Base-by-base conservation (phyloP, 2,797 vertebrate genomes). In the Sebastolobus altivelis region DNA sequence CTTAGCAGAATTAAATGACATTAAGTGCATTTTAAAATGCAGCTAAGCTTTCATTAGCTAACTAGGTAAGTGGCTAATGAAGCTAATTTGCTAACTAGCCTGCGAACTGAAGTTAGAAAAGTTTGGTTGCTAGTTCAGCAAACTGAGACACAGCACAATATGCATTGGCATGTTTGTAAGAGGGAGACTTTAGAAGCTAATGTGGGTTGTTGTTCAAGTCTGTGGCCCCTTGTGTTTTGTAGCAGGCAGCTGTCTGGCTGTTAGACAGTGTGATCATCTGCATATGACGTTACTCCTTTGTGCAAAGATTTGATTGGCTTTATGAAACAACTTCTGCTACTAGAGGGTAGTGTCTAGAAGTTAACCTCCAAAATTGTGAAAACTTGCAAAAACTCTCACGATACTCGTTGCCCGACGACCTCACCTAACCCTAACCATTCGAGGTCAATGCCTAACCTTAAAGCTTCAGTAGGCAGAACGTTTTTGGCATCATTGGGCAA, bases 181-280 rank as follows among this genome's bases (percentile, higher is more conserved):
- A 2, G 16, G 0, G 13, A 8, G 55, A 14, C 55, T 0, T 58
- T n/a, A 0, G 52, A n/a, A 22, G 22, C 7, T 25, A 11, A 25
- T 11, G 9, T 25, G 52, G 16, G 54, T 13, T 55, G 54, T 55
- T 52, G 54, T 55, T 43, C 40, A 43, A 0, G 14, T 43, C 40
- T 43, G 40, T 55, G 54, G 14, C 27, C 16, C 16, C 18, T 61
- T 35, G 59, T 35, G 9, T 33, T 61, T 33, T 35, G 31, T n/a
- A 61, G 33, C 33, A 35, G 16, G 31, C 60, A 37, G 11, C 33
- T 37, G 33, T 62, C 3, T 38, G 33, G 20, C 11, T 62, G 60
- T 62, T n/a, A 13, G 56, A 31, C 29, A 59, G 33, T 33, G 58
- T 31, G 27, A 29, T 27, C 25, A 27, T 58, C 55, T 43, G 52